Conservation (phyloP, 2,113 vertebrate genomes). For the Scalopus aquaticus region DNA sequence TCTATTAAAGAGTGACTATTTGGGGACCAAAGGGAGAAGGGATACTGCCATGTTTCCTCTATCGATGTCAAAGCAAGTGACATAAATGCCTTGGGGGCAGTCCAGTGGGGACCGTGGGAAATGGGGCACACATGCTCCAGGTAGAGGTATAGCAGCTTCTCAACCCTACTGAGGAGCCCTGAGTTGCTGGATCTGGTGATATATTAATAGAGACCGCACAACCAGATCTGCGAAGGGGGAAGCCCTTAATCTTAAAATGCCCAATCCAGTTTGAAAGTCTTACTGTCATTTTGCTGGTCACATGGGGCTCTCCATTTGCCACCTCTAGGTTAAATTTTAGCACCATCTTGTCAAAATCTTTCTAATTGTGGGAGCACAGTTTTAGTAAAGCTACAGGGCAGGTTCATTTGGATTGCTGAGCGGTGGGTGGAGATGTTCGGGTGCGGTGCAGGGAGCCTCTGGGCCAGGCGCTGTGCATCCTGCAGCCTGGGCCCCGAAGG, state of each 20-base stretch:
- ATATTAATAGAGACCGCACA: neutral
- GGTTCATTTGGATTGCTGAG: neutral
- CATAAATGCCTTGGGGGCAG: neutral
- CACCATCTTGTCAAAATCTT: neutral
- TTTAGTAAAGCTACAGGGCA: neutral
- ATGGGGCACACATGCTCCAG: rapidly evolving
- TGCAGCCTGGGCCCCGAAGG: too few species aligned
- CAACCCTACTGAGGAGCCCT: neutral
- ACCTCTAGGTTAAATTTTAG: neutral
- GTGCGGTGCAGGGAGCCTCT: neutral
- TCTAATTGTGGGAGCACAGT: neutral
- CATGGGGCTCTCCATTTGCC: neutral
- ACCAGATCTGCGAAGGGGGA: neutral
- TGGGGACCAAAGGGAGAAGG: neutral
- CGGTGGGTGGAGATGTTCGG: neutral
- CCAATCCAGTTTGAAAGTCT: neutral
- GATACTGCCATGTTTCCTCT: neutral
- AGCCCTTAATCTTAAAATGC: neutral
- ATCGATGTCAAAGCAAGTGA: neutral
- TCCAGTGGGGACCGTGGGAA: neutral
- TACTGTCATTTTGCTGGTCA: neutral
- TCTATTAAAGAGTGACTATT: neutral
- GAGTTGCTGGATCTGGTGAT: neutral
- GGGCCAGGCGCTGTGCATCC: neutral
- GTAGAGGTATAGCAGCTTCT: neutral